Evolutionary conservation across 2,888 invertebrate genomes (phyloP).

Genomic region (Chydorus sphaericus): DNA sequence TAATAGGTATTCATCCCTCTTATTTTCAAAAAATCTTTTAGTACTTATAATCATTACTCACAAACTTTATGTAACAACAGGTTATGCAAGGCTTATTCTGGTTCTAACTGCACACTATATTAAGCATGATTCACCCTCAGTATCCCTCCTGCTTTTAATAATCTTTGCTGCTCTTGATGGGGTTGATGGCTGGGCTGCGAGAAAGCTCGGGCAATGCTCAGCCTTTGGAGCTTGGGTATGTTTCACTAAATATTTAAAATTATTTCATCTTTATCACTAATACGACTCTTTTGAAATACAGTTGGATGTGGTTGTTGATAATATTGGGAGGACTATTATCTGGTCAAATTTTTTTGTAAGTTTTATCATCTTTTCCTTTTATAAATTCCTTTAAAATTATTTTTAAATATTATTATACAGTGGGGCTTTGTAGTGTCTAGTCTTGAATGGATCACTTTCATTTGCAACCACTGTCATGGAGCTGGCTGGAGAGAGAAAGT

Average conservation of each 20-base stretch:
- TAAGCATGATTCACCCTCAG: background rate
- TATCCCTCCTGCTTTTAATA: background rate
- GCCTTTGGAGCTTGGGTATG: constrained; percentile 15
- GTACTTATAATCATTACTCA: background rate
- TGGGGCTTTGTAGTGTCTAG: constrained; percentile 8
- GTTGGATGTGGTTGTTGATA: constrained; percentile 15
- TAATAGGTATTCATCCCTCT: background rate
- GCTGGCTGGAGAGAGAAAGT: constrained; percentile 11
- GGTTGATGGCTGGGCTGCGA: constrained; percentile 12
- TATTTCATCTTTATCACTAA: no score
- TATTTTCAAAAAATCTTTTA: background rate
- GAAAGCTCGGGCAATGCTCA: constrained; percentile 13
- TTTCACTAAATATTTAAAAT: background rate
- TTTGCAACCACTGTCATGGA: constrained; percentile 14
- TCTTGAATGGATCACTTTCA: constrained; percentile 15
- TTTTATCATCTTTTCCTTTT: background rate
- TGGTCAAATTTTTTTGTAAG: constrained; percentile 10
- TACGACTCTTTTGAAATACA: background rate
- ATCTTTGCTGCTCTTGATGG: constrained; percentile 10
- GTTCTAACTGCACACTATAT: background rate
- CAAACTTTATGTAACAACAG: background rate
- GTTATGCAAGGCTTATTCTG: constrained; percentile 7
- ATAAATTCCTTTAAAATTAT: background rate
- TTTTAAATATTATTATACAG: background rate
- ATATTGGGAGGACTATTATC: constrained; percentile 12